Evolutionary conservation across 2,888 invertebrate genomes (phyloP), one percentile per base, ranked within the genome.

Genomic region (Xylota sylvarum): DNA sequence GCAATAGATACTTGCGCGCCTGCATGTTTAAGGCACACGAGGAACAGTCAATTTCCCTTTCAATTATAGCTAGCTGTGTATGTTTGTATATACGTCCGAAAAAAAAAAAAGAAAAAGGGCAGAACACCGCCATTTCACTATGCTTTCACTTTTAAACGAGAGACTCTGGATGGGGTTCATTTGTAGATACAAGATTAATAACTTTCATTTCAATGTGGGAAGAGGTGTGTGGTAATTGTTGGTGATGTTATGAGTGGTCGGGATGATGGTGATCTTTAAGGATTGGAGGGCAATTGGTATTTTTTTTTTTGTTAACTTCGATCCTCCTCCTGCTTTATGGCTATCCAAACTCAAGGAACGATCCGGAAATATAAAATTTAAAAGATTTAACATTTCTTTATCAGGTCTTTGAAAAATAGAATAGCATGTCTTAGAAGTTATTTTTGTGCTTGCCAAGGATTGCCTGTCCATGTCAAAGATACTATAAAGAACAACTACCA

Each of bases 91-190:
- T 35, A 12, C 50, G 12, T 3, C 35, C 35, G 50, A 72, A 56
- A 23, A 43, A 12, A 17, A 55, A 80, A 72, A 56, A 32, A 43
- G 14, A 12, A 55, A 80, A 65, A 67, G 80, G 74, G 40, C 17
- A 14, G 19, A 40, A 27, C 55, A 60, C n/a, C 12, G 12, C 37
- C 40, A 65, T 65, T 74, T 65, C n/a, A 35, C 7, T 50, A 58
- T 65, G 65, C 80, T 80, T 80, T 80, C 80, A 80, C 80, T 80
- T 80, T 80, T 62, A 56, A 10, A 7, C 23, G 7, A 30, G 37
- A 58, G 3, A 10, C 7, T 2, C 35, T 72, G 40, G 80, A 58
- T 56, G 37, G 10, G 23, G 19, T 27, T 35, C 14, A 62, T 52
- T 4, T 52, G 27, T 19, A 17, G 17, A 17, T 32, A 43, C 40